Evolutionary conservation across 2,888 invertebrate genomes (phyloP).

Genomic region (Ypsolopha sequella): DNA sequence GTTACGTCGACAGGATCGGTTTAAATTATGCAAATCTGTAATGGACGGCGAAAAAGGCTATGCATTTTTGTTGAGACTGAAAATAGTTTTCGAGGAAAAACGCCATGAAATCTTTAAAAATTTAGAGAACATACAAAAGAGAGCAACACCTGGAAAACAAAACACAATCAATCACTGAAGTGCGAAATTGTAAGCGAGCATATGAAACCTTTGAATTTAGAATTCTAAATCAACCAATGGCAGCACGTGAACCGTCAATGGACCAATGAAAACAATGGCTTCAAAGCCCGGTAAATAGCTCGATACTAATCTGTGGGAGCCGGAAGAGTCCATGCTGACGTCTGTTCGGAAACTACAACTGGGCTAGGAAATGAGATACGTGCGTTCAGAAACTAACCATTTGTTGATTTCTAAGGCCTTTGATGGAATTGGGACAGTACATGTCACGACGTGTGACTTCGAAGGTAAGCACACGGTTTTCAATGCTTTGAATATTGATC

Average conservation of each 20-base stretch:
- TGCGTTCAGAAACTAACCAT: constrained; percentile 31
- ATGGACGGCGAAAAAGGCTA: constrained; percentile 40
- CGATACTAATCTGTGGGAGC: constrained; percentile 65
- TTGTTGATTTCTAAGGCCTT: constrained; percentile 12
- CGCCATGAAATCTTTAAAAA: too few species aligned
- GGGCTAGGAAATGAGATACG: constrained; percentile 70
- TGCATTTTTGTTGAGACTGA: not conserved
- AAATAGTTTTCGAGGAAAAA: not conserved
- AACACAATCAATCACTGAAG: too few species aligned
- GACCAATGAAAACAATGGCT: too few species aligned
- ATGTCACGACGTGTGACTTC: constrained; percentile 8
- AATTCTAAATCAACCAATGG: too few species aligned
- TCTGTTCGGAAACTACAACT: constrained; percentile 63
- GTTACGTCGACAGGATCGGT: constrained; percentile 43
- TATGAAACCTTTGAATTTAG: too few species aligned
- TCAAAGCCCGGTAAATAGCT: constrained; percentile 37
- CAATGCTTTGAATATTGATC: too few species aligned
- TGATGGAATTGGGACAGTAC: constrained; percentile 42
- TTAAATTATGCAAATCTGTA: constrained; percentile 64
- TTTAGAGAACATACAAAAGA: too few species aligned
- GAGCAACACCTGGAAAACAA: too few species aligned
- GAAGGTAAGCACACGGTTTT: too few species aligned
- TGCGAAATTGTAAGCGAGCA: too few species aligned
- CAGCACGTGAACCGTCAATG: too few species aligned
- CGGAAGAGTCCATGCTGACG: constrained; percentile 60